phyloP scores from a whole-genome alignment of 2,113 vertebrate genomes.

The Puffinus mauretanicus region DNA sequence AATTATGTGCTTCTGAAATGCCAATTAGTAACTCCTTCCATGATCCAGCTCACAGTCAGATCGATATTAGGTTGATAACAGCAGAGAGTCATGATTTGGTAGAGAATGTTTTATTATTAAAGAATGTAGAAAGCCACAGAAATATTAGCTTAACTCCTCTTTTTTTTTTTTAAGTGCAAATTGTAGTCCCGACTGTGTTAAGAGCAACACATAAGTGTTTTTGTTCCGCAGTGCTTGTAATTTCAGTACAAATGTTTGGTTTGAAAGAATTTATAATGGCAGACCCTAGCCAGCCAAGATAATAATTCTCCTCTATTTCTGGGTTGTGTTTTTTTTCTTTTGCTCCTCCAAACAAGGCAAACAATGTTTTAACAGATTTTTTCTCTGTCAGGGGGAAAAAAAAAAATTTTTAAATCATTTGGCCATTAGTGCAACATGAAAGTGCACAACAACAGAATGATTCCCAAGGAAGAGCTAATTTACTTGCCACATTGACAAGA shows the following conservation, averaged over 20 bases:
- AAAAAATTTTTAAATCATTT: neutral
- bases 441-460: neutral
- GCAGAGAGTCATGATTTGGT: neutral
- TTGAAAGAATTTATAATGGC: neutral
- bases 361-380: neutral
- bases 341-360: neutral
- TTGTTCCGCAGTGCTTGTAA: neutral
- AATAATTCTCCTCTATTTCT: neutral
- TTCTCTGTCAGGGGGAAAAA: neutral
- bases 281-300: neutral
- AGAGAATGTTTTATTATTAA: conserved; percentile 10
- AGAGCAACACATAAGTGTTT: neutral
- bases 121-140: neutral
- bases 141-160: neutral
- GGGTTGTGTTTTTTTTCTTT: neutral
- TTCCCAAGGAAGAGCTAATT: conserved; percentile 21
- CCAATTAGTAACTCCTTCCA: conserved; percentile 39
- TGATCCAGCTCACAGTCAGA: conserved; percentile 16
- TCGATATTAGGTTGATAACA: conserved; percentile 35
- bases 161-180: neutral
- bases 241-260: neutral
- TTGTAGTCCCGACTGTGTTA: neutral
- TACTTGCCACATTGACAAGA: neutral
- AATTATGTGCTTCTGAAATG: conserved; percentile 45
- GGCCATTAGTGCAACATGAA: neutral